These are phyloP conservation scores for Ptychodera flava DNA, from an alignment of 35 echinoderm and acorn worm genomes.

Conservation along the genomic window DNA sequence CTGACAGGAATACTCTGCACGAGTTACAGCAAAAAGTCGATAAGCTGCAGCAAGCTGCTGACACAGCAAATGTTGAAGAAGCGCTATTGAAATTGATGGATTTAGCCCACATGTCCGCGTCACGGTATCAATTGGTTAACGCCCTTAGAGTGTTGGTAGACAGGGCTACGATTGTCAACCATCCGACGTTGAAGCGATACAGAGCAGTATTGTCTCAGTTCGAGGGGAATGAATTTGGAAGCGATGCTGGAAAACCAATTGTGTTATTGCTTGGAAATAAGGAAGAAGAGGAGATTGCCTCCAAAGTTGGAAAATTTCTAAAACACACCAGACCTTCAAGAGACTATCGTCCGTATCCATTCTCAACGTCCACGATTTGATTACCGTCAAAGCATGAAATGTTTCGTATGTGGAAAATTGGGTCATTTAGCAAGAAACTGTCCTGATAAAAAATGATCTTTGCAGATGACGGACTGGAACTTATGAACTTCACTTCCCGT, in stretches of 20 bases:
- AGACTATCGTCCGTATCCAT: neutral
- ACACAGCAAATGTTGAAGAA: neutral
- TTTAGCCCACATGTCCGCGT: neutral
- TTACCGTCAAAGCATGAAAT: neutral
- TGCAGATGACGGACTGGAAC: neutral
- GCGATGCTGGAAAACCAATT: neutral
- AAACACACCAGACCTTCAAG: neutral
- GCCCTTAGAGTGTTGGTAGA: neutral
- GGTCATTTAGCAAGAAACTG: neutral
- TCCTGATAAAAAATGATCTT: neutral
- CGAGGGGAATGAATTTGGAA: neutral
- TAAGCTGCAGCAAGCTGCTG: too few species aligned
- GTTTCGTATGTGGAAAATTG: neutral
- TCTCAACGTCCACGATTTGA: neutral
- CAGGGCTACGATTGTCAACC: neutral
- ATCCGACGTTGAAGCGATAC: neutral
- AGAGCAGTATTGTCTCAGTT: neutral
- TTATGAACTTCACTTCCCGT: neutral
- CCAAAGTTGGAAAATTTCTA: neutral
- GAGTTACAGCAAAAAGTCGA: too few species aligned
- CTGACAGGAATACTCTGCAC: too few species aligned
- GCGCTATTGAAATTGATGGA: neutral
- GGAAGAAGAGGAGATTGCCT: neutral
- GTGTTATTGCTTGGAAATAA: neutral
- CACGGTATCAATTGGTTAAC: neutral